Conservation (phyloP, 2,888 invertebrate genomes). For the Drepana falcataria region DNA sequence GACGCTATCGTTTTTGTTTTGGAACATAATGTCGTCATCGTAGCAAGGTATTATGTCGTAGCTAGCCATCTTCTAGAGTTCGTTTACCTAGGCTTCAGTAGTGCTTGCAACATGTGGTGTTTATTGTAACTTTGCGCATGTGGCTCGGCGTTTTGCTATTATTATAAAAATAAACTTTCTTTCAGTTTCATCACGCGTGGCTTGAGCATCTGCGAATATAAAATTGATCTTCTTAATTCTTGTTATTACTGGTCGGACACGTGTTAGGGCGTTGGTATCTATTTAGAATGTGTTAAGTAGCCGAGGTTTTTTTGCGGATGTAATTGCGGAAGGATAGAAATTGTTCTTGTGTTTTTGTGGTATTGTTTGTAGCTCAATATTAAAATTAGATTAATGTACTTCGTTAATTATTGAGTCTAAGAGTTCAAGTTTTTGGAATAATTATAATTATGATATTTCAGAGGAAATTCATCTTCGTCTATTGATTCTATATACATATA, state of each 20-base stretch:
- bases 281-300: conserved; percentile 22
- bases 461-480: no score
- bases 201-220: conserved; percentile 71
- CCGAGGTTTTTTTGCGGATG: conserved; percentile 14
- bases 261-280: conserved; percentile 44
- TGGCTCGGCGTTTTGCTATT: conserved; percentile 63
- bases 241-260: conserved; percentile 57
- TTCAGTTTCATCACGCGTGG: conserved; percentile 65
- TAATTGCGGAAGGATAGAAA: neutral
- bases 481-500: no score
- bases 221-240: conserved; percentile 61
- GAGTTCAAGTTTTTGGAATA: no score
- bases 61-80: conserved; percentile 65
- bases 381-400: no score
- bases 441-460: no score
- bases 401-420: no score
- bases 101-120: conserved; percentile 68
- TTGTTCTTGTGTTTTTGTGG: neutral
- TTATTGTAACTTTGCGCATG: conserved; percentile 56
- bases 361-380: neutral
- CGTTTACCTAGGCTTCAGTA: conserved; percentile 71
- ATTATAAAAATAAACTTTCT: conserved; percentile 79
- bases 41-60: conserved; percentile 64
- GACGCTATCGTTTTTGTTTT: conserved; percentile 53
- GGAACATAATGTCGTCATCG: conserved; percentile 58